Percentiles rank a stretch among this genome's conserved stretches.
Evolutionary conservation across 2,797 vertebrate species (phyloP).

Genomic region (Sebastiscus tertius): DNA sequence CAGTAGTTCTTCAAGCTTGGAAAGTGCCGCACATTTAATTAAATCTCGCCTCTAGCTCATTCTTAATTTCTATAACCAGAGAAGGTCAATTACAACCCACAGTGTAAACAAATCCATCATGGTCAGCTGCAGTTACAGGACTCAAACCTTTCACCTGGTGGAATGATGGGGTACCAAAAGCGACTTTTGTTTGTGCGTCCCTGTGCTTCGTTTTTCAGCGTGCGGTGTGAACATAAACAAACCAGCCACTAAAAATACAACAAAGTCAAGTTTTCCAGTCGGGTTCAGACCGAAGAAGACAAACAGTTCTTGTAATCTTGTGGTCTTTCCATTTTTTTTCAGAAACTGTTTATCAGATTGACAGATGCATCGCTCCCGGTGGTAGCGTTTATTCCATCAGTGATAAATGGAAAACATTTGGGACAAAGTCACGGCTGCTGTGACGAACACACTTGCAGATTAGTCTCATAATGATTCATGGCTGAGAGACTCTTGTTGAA

Average conservation of each 20-base stretch:
- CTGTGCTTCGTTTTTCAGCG: neutral
- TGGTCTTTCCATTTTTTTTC: conserved; percentile 1
- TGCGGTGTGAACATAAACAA: conserved; percentile 11
- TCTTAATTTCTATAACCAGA: conserved; percentile 29
- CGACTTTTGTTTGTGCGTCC: neutral
- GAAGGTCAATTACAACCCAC: neutral
- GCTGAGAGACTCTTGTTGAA: conserved; percentile 13
- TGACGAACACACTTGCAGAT: neutral
- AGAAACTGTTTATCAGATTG: conserved; percentile 19
- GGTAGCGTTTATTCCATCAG: conserved; percentile 13
- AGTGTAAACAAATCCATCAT: conserved; percentile 25
- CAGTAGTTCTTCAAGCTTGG: conserved; percentile 27
- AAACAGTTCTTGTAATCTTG: neutral
- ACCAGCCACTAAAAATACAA: neutral
- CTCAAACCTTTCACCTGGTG: conserved; percentile 10
- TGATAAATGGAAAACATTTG: conserved; percentile 44
- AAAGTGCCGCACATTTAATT: neutral
- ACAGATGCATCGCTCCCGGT: conserved; percentile 22
- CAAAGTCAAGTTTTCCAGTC: conserved; percentile 9
- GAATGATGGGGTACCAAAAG: neutral
- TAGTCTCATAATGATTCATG: conserved; percentile 24
- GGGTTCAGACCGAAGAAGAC: neutral
- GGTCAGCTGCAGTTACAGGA: neutral
- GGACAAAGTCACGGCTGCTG: neutral
- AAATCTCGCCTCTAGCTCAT: conserved; percentile 23